Base-by-base conservation (phyloP, 2,888 invertebrate genomes). In the Polymixis flavicincta region DNA sequence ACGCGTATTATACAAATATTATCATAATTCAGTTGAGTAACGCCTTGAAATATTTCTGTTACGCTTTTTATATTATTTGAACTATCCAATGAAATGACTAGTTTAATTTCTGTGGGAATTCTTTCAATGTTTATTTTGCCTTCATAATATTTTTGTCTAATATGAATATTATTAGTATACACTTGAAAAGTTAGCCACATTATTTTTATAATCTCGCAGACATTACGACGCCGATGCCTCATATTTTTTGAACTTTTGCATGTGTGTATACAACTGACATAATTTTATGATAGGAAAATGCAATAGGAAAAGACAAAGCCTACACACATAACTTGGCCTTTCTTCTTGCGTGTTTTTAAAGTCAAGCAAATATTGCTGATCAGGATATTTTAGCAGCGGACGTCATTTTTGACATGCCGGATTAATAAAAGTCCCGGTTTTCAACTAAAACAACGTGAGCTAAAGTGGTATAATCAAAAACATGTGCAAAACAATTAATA, bases 401-500 rank as follows among this genome's bases (percentile, higher is more conserved):
- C 14, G 1, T 75, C 50, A 42, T 61, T 52, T 32, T 32, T n/a
- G 11, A 60, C 17, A 42, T 32, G 8, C n/a, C 37, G 3, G 25
- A 14, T 6, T 25, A 14, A 74, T 32, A 61, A 54, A 70, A 50
- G 28, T 22, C 28, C 59, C 68, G 6, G 57, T 59, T 71, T 73
- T 57, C 57, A 55, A 55, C 50, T 32, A 74, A 78, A 72, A 76
- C 63, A 57, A 63, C 64, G 6, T 50, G 59, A 54, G 52, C 59
- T 78, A 75, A 86, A 87, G 86, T 84, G 74, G 84, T 80, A 79
- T 83, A 84, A 85, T 87, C 78, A 86, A 81, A 88, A 84, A 88
- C 89, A 88, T 90, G 90, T 87, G 88, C 88, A 78, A 90, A 89
- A 88, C 88, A 89, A 90, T 89, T 88, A 85, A 80, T 81, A 78